Base-by-base conservation (phyloP, 2,113 vertebrate species). In the Mesembrinibis cayennensis region DNA sequence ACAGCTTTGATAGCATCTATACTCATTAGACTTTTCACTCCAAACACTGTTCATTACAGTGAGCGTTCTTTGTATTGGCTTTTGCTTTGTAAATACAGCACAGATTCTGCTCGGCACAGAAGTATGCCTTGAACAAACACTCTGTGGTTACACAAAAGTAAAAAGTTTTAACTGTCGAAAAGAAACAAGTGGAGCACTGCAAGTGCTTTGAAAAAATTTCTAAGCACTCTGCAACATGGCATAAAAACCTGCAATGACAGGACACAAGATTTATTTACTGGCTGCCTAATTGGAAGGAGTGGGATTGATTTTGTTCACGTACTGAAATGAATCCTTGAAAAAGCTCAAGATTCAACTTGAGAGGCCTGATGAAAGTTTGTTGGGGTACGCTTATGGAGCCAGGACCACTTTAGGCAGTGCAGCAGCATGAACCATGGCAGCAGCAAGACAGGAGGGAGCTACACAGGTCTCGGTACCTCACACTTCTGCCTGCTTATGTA, bases 1-100 rank as follows among this genome's bases (percentile, higher is more conserved):
- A 94, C 95, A 96, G 91, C 94, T 97, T 97, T 94, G 93, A 92
- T 95, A 95, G 77, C 87, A 90, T 95, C 95, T 96, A 89, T 69
- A 62, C 93, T 96, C 95, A 91, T 96, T 89, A 96, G 89, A 76
- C 55, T 79, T 95, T 95, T 92, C 7, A 0, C 79, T 95, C 77
- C 87, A 95, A 95, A 91, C 73, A 38, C 87, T 69, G 87, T 82
- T 97, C 87, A 91, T 93, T 94, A 65, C 78, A 95, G 80, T 38
- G 83, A 96, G 70, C 1, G 0, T 66, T 87, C 61, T 53, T 91
- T 36, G 16, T 73, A 76, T 94, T 87, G 93, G 94, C 94, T 95
- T 95, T 61, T 82, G 5, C 94, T 95, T 89, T 36, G 91, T 92
- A 97, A 97, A 95, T 69, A 87, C 73, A 77, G 58, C 81, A 90